phyloP scores from a whole-genome alignment of 2,888 invertebrate species.

The Smittia sp. region DNA sequence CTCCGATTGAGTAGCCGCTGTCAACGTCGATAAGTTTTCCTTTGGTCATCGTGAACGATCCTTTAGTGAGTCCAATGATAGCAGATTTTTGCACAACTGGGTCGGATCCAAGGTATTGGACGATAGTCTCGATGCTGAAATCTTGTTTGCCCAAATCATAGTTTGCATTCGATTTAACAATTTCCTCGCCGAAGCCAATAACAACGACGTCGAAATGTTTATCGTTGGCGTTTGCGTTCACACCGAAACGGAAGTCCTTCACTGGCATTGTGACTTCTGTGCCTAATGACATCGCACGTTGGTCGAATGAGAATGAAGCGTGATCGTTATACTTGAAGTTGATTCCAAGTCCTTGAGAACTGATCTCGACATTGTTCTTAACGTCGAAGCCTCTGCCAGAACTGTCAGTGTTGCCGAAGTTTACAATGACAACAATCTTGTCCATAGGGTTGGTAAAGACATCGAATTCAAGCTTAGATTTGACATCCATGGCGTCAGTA shows the following conservation, averaged over 20 bases:
- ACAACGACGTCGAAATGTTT: conserved; percentile 48
- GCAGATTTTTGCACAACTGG: conserved; percentile 45
- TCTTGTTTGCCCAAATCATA: conserved; percentile 46
- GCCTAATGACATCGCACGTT: conserved; percentile 48
- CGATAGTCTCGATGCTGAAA: conserved; percentile 45
- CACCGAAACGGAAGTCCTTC: conserved; percentile 49
- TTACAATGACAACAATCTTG: conserved; percentile 55
- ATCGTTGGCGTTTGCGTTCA: conserved; percentile 48
- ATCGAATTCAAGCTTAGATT: conserved; percentile 57
- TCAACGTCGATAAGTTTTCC: conserved; percentile 47
- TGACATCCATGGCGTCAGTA: conserved; percentile 49
- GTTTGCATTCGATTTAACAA: conserved; percentile 46
- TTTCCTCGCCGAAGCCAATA: conserved; percentile 46
- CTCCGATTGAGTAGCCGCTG: conserved; percentile 45
- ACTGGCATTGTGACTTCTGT: conserved; percentile 49
- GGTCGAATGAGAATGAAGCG: conserved; percentile 47
- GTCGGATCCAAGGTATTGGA: conserved; percentile 46
- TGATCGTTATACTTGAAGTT: conserved; percentile 47
- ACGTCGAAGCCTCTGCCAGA: conserved; percentile 52
- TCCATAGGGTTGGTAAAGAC: conserved; percentile 61
- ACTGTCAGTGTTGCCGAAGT: conserved; percentile 45
- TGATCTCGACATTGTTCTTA: conserved; percentile 51
- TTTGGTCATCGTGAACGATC: conserved; percentile 46
- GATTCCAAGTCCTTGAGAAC: conserved; percentile 54
- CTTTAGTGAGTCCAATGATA: conserved; percentile 39